Conservation (phyloP, 2,113 vertebrate genomes). For the Ictalurus furcatus region DNA sequence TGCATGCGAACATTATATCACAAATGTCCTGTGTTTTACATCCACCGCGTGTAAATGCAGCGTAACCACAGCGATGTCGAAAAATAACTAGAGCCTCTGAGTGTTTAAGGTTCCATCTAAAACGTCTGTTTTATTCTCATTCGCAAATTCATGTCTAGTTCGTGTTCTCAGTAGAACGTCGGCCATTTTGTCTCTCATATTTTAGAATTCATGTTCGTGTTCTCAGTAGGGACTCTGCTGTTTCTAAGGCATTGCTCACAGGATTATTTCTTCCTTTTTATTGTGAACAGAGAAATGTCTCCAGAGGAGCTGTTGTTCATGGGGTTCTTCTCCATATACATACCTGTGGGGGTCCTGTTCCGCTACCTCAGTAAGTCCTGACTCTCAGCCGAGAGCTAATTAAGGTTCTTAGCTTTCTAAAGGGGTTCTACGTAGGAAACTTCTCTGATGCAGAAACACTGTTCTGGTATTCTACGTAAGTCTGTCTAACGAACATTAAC, state of each 20-base stretch:
- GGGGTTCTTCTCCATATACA: slow-evolving; percentile 75
- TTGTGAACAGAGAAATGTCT: slow-evolving; percentile 73
- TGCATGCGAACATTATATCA: neutral
- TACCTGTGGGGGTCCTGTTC: slow-evolving; percentile 84
- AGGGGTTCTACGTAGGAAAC: too few species aligned
- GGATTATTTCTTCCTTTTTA: neutral
- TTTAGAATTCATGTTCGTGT: neutral
- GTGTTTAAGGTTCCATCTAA: neutral
- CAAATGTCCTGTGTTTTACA: neutral
- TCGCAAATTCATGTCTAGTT: neutral
- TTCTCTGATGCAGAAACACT: too few species aligned
- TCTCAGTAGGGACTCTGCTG: neutral
- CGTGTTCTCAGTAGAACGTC: neutral
- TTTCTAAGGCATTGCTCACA: neutral
- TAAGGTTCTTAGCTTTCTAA: too few species aligned
- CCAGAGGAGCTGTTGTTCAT: slow-evolving; percentile 84
- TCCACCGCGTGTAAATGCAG: neutral
- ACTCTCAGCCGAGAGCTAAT: neutral
- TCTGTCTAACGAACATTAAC: too few species aligned
- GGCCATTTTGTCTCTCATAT: neutral
- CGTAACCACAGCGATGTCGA: neutral
- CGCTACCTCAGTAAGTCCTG: slow-evolving; percentile 81
- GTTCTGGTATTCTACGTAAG: too few species aligned
- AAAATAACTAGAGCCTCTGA: neutral
- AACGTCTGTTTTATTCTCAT: too few species aligned